Evolutionary conservation across 30 jellyfish, hydroid and myxozoan genomes (phyloP).

Genomic region (Hydra vulgaris): DNA sequence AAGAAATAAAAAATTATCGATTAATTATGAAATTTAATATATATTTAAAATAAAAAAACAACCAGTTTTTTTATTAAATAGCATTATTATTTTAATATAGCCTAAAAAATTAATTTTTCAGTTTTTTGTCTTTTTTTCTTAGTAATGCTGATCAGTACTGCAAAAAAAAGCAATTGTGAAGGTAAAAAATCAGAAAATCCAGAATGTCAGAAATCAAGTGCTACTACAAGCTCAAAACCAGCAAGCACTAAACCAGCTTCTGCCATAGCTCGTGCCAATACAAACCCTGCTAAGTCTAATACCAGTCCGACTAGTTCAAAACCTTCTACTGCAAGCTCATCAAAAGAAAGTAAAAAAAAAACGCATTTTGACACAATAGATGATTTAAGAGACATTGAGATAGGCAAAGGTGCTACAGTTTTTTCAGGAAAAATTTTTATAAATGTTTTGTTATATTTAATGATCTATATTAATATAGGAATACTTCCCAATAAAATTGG

Average conservation of each 20-base stretch:
- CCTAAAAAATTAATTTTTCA: no score
- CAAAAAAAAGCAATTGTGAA: not conserved
- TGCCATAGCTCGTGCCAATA: no score
- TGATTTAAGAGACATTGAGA: not conserved
- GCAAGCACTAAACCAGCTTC: not conserved
- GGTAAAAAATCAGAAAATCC: not conserved
- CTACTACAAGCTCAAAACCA: not conserved
- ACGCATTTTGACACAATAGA: not conserved
- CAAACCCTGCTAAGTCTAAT: no score
- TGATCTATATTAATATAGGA: no score
- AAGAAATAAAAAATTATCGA: no score
- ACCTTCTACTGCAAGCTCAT: not conserved
- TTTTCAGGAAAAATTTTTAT: not conserved
- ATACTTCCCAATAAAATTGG: no score
- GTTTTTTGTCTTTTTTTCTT: no score
- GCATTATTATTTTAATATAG: no score
- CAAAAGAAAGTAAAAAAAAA: not conserved
- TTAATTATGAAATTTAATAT: no score
- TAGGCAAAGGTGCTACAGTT: not conserved
- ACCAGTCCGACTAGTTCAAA: not conserved
- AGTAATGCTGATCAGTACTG: not conserved
- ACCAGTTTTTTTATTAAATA: no score
- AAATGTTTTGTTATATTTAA: not conserved
- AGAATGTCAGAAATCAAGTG: not conserved
- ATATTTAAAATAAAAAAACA: no score